A percentile compares a stretch with the other conserved stretches of the same genome.
Conservation (phyloP, 2,797 vertebrate species). For the Poliocrania exsul region DNA sequence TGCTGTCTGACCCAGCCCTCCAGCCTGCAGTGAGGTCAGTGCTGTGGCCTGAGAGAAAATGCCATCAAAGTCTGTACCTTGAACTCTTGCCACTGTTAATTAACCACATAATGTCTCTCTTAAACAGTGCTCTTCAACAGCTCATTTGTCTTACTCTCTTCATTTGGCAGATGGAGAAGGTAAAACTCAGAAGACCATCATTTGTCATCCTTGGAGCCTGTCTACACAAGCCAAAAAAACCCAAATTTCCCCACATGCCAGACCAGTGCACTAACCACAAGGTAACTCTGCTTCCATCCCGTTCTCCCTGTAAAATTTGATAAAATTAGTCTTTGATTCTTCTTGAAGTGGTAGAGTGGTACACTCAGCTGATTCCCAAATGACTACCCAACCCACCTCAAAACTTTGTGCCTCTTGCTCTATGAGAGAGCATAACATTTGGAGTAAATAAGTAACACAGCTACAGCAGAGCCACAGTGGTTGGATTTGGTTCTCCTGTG, state of each 20-base stretch:
- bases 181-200: neutral
- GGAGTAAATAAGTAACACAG: rapidly evolving
- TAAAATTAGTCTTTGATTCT: neutral
- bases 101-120: neutral
- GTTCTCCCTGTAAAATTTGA: neutral
- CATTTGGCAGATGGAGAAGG: neutral
- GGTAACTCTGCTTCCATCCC: neutral
- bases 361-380: neutral
- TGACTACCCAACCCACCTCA: neutral
- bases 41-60: neutral
- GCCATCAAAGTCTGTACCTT: neutral
- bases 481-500: neutral
- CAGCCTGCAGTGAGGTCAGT: rapidly evolving
- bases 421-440: neutral
- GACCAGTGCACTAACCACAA: rapidly evolving
- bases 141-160: neutral
- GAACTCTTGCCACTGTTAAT: neutral
- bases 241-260: neutral
- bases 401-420: neutral
- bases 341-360: neutral
- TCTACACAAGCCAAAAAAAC: neutral
- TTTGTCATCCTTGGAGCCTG: neutral
- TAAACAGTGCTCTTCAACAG: neutral
- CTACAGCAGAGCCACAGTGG: neutral
- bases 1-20: neutral